phyloP scores from a whole-genome alignment of 2,113 vertebrate genomes.

The Cheirogaleus medius region DNA sequence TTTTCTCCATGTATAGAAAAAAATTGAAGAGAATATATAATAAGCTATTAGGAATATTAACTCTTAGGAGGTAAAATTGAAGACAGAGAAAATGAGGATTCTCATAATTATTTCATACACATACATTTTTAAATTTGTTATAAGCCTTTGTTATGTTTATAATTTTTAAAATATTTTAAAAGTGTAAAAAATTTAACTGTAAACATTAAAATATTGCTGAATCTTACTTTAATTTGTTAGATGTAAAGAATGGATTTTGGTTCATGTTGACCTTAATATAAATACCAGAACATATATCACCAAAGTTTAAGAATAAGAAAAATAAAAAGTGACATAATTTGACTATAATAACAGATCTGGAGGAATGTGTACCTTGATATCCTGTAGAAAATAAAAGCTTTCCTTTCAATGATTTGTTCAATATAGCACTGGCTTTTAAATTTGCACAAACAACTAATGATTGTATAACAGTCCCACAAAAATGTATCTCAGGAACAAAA shows the following conservation, averaged over 20 bases:
- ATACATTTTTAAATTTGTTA: background rate
- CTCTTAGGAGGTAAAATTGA: background rate
- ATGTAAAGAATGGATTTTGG: background rate
- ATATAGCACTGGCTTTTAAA: background rate
- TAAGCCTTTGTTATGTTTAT: background rate
- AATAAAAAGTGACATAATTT: background rate
- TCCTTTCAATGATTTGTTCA: slow-evolving; percentile 24
- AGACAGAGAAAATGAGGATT: background rate
- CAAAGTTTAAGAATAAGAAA: background rate
- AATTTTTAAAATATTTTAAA: background rate
- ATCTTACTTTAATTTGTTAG: background rate
- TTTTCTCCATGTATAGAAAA: background rate
- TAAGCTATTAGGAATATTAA: background rate
- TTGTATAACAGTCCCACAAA: slow-evolving; percentile 32
- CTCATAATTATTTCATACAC: background rate
- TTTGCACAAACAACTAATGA: background rate
- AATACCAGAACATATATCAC: background rate
- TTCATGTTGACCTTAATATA: background rate
- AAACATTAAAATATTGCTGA: background rate
- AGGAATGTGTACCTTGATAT: background rate
- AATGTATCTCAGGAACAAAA: background rate
- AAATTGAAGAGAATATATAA: background rate
- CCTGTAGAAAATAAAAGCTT: background rate
- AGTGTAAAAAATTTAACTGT: slow-evolving; percentile 1
- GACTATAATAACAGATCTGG: background rate